Evolutionary conservation across 2,797 vertebrate species (phyloP).

Genomic region (Acanthurus tractus): DNA sequence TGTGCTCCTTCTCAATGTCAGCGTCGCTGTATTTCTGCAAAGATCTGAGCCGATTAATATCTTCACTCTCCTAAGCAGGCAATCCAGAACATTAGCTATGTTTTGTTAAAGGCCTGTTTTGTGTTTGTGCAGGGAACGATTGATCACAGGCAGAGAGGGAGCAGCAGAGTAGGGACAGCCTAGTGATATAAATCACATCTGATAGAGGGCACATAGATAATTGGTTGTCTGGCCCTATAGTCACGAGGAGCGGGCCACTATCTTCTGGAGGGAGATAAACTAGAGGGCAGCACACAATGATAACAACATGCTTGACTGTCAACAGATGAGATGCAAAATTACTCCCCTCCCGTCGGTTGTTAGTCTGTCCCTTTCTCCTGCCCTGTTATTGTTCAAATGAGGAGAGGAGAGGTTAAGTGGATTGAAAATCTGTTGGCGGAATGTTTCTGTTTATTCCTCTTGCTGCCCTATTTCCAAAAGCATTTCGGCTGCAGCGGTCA

Average conservation of each 20-base stretch:
- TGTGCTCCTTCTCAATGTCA: slow-evolving; percentile 66
- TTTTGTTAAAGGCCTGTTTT: slow-evolving; percentile 80
- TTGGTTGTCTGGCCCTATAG: slow-evolving; percentile 85
- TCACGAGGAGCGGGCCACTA: slow-evolving; percentile 79
- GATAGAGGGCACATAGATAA: slow-evolving; percentile 89
- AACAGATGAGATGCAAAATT: slow-evolving; percentile 84
- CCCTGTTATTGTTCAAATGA: slow-evolving; percentile 71
- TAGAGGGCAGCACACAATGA: slow-evolving; percentile 81
- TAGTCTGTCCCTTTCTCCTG: slow-evolving; percentile 56
- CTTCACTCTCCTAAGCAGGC: slow-evolving; percentile 61
- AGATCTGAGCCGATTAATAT: slow-evolving; percentile 72
- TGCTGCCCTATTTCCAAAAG: slow-evolving; percentile 60
- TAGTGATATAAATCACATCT: slow-evolving; percentile 88
- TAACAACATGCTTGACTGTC: slow-evolving; percentile 86
- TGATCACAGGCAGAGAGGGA: slow-evolving; percentile 84
- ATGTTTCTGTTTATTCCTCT: slow-evolving; percentile 73
- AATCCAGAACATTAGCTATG: slow-evolving; percentile 73
- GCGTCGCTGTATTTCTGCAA: slow-evolving; percentile 47
- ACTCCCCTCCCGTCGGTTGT: slow-evolving; percentile 39
- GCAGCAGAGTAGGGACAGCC: slow-evolving; percentile 80
- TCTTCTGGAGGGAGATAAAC: slow-evolving; percentile 86
- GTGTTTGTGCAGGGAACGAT: slow-evolving; percentile 81
- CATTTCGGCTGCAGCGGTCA: slow-evolving; percentile 63
- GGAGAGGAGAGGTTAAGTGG: slow-evolving; percentile 80
- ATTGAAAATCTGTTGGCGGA: slow-evolving; percentile 77